Evolutionary conservation across 2,888 invertebrate genomes (phyloP), one percentile per base, ranked within the genome.

Genomic region (Lasioglossum pauxillum): DNA sequence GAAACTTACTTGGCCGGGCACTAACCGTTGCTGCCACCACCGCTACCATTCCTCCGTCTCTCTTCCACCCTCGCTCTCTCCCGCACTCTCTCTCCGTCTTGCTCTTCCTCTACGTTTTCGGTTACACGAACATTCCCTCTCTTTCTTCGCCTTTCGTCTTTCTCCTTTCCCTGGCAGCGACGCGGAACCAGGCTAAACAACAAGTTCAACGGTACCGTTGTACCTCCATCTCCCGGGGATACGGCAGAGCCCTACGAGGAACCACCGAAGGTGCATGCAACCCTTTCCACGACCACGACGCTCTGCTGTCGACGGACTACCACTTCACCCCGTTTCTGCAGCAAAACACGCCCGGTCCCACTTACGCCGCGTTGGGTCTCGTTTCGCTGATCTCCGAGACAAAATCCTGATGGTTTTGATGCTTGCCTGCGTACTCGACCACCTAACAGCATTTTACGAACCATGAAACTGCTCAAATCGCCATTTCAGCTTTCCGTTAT

Each of bases 1-100:
- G 88, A 92, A 94, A 94, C 92, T 93, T 93, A 91, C 92, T 92
- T 91, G 91, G 90, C 89, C 80, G 83, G 85, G 88, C 89, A 90
- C 91, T 91, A 90, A 91, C 91, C 91, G 89, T 90, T 87, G 84
- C 88, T 85, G 75, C 89, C 83, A 82, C 82, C 85, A 46, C 82
- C 57, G 82, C 75, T 83, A 69, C 89, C 78, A 57, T 80, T 76
- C 44, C 83, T 64, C 38, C 75, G 27, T 53, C 67, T 49, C 64
- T 60, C 79, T 41, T 44, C 23, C 64, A 27, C 69, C 41, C 69
- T 14, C 64, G 71, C 85, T 53, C 76, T 38, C 38, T 4, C 35
- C 35, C 19, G 72, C 79, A 49, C 79, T 35, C 74, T 67, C 79
- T 71, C 77, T 41, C 69, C 60, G 75, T 35, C 27, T 27, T 75